These are phyloP conservation scores for Pseudococcus jackbeardsleyi DNA, from an alignment of 2,888 invertebrate genomes.

Conservation along the genomic window DNA sequence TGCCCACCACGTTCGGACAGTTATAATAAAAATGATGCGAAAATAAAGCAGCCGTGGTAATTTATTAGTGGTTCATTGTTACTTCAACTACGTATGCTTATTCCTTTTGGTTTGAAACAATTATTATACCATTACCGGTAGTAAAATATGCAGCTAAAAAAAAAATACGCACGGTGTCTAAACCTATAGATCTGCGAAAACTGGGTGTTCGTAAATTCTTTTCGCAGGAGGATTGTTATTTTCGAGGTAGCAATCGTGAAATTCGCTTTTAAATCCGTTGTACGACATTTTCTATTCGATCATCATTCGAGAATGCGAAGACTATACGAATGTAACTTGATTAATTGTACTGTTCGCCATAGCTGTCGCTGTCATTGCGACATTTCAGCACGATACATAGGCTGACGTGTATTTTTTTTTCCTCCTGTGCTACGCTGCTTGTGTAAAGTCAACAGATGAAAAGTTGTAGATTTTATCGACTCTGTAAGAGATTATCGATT, in stretches of 20 bases:
- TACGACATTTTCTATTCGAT: neutral
- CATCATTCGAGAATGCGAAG: neutral
- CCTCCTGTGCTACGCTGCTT: neutral
- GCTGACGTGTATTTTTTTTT: neutral
- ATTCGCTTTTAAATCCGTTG: neutral
- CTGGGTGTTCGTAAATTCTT: too few relatives aligned
- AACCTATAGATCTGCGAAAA: neutral
- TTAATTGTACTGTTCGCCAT: neutral
- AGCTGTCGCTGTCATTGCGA: neutral
- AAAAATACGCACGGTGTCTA: neutral
- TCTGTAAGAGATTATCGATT: neutral
- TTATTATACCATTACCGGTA: constrained; percentile 14
- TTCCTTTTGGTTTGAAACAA: neutral
- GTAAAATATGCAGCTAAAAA: neutral
- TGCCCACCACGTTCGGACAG: neutral
- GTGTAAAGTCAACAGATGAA: neutral
- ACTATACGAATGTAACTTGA: neutral
- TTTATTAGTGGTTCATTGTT: neutral
- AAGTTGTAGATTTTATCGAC: constrained; percentile 13
- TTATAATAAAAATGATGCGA: constrained; percentile 19
- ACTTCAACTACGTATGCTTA: neutral
- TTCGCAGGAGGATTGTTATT: neutral
- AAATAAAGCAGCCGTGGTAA: neutral
- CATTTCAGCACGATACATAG: neutral
- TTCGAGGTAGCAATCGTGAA: neutral